Base-by-base conservation (phyloP, 1,140 invertebrate genomes). In the Lethrus apterus region DNA sequence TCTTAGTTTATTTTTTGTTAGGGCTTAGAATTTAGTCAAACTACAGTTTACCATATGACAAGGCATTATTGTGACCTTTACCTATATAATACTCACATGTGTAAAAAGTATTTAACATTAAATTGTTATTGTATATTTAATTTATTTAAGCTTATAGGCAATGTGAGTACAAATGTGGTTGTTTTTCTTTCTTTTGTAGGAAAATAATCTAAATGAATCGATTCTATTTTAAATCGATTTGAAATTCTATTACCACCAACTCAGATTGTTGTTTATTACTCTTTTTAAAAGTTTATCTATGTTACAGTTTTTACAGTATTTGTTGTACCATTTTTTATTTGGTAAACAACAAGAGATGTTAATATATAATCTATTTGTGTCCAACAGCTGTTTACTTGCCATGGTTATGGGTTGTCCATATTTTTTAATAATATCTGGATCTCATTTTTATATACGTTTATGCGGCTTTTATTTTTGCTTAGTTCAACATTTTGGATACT, bases 21-120 rank as follows among this genome's bases (percentile, higher is more conserved):
- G 52, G 42, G 48, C 47, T 49, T 59, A 53, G n/a, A 20, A 35
- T n/a, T 49, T 50, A 54, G 54, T 54, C 43, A 44, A 58, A 59
- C 54, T 55, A 54, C 55, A 57, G 58, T 63, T 64, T 60, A 62
- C 62, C 60, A 63, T 60, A 58, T 48, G 46, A 47, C 51, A 61
- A 62, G 57, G 59, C 52, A 60, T 60, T 62, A 58, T 33, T 48
- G 49, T 54, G 41, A 57, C 52, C 53, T 56, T 62, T 59, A 59
- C 57, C 59, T 59, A 56, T 15, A 41, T 52, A 61, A 61, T 59
- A 59, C 59, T 63, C 60, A 63, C 59, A 47, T 56, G 56, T 52
- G 47, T 55, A 55, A 56, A 58, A 54, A 54, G 45, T 52, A 55
- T 54, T 55, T 41, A 42, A 43, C 15, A 40, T 29, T 40, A 29